Conservation (phyloP, 2,113 vertebrate species). For the Hemiprocne comata region DNA sequence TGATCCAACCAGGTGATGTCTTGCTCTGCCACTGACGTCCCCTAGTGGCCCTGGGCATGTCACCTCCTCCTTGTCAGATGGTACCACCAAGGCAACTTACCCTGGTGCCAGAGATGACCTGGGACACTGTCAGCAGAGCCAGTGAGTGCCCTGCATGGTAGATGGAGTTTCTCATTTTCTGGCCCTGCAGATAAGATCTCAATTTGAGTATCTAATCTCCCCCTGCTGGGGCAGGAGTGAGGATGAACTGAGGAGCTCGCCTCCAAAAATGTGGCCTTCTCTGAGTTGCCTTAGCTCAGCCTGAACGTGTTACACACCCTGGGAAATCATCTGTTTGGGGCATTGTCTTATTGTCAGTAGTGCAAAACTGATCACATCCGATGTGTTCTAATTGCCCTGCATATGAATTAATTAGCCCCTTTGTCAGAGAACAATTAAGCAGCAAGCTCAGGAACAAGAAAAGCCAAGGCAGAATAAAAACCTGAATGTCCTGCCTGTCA, state of each 20-base stretch:
- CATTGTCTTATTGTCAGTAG: neutral
- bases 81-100: accelerated
- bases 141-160: neutral
- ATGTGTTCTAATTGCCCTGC: conserved; percentile 22
- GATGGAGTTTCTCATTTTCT: neutral
- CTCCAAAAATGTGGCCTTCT: neutral
- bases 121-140: neutral
- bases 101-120: accelerated
- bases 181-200: accelerated
- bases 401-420: conserved; percentile 16
- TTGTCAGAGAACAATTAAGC: neutral
- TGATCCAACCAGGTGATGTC: neutral
- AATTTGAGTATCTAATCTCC: neutral
- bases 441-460: neutral
- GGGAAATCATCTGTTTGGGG: accelerated
- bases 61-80: neutral
- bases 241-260: neutral
- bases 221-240: neutral
- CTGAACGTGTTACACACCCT: neutral
- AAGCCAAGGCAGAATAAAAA: neutral
- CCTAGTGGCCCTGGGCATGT: accelerated
- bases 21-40: neutral
- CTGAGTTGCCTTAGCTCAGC: neutral
- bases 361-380: neutral
- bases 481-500: neutral